phyloP scores from a whole-genome alignment of 2,888 invertebrate genomes.

The Timandra comae region DNA sequence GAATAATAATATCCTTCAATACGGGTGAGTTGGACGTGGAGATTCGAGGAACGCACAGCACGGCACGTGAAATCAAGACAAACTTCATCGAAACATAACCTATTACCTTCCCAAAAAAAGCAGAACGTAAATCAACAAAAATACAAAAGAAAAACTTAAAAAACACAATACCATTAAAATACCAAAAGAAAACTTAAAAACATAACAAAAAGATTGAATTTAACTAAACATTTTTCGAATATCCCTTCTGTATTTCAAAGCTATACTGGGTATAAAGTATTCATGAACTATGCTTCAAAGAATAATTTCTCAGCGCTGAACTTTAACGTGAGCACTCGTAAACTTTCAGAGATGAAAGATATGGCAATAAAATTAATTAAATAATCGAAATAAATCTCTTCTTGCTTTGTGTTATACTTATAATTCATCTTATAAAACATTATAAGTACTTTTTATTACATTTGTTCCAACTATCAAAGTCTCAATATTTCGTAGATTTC shows the following conservation, averaged over 20 bases:
- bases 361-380: conserved; percentile 31
- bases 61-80: no score
- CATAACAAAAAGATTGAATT: conserved; percentile 8
- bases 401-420: no score
- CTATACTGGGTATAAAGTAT: conserved; percentile 28
- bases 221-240: conserved; percentile 15
- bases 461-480: no score
- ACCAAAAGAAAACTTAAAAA: conserved; percentile 5
- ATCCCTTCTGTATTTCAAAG: conserved; percentile 24
- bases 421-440: no score
- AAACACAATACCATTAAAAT: no score
- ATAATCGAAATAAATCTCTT: conserved; percentile 25
- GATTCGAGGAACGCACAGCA: no score
- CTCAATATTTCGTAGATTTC: conserved; percentile 1
- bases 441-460: no score
- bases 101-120: no score
- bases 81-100: no score
- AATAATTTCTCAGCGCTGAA: conserved; percentile 33
- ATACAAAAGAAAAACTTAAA: no score
- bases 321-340: conserved; percentile 29
- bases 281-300: conserved; percentile 35
- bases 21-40: no score
- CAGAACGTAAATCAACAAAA: no score
- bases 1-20: conserved; percentile 56
- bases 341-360: conserved; percentile 30